Conservation (phyloP, 2,113 vertebrate species). For the Symphodus melops region DNA sequence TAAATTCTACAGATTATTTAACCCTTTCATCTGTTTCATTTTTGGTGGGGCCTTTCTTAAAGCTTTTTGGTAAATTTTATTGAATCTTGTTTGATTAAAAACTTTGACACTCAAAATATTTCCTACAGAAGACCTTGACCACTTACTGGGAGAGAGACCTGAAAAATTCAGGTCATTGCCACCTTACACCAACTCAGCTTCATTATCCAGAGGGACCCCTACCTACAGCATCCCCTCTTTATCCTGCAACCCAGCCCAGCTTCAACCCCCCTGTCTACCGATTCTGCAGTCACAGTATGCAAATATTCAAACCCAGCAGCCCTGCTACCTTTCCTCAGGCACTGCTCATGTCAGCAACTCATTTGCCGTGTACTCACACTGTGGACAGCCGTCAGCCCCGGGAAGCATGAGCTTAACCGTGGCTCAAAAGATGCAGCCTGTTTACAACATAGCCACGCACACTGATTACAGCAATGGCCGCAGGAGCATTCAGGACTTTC, state of each 20-base stretch:
- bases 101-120: neutral
- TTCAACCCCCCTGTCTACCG: constrained; percentile 58
- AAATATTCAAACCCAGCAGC: constrained; percentile 60
- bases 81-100: neutral
- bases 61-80: neutral
- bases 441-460: constrained; percentile 79
- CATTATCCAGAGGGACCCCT: constrained; percentile 49
- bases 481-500: constrained; percentile 85
- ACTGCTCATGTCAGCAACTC: constrained; percentile 68
- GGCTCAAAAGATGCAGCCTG: constrained; percentile 85
- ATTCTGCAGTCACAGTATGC: constrained; percentile 67
- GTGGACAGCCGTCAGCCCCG: constrained; percentile 75
- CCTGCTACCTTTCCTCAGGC: constrained; percentile 50
- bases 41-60: neutral
- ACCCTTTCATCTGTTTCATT: too few species aligned
- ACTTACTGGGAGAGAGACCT: constrained; percentile 87
- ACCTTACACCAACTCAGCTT: constrained; percentile 62
- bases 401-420: constrained; percentile 79
- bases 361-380: constrained; percentile 80
- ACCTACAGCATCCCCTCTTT: constrained; percentile 62
- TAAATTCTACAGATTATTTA: too few species aligned
- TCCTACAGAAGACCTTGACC: constrained; percentile 90
- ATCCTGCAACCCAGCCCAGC: constrained; percentile 69
- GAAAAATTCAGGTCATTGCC: constrained; percentile 83
- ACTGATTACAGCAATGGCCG: constrained; percentile 75